Base-by-base conservation (phyloP, 2,888 invertebrate species). In the Melanostoma scalare region DNA sequence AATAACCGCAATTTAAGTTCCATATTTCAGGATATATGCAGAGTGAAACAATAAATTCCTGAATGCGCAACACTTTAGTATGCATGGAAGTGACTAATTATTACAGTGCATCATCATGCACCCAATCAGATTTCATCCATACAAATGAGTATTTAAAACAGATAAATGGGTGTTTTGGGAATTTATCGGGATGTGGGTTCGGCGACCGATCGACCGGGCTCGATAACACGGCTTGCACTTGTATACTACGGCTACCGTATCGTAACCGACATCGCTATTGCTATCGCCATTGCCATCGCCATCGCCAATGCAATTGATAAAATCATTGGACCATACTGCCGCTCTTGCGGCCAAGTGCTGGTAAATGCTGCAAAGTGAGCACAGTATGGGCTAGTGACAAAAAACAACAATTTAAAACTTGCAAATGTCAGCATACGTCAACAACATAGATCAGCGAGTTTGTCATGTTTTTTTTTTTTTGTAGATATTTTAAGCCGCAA, bases 41-140 rank as follows among this genome's bases (percentile, higher is more conserved):
- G n/a, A 60, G 53, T 35, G 20, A 55, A 20, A 60, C 63, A 68
- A 68, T 69, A 73, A 73, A 67, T 48, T 60, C 35, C 40, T 35
- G 52, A 40, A 53, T 48, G 10, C 9, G 46, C 36, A 69, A 68
- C 73, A 73, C 82, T 82, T 82, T 72, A 82, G 53, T 58, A 82
- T 72, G 67, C 63, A 82, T 69, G 73, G 55, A 63, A 77, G 81
- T 77, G 82, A 82, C 72, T 82, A 72, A 82, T 77, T 77, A 82
- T 69, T 76, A 68, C 76, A 72, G 55, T 67, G 55, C 60, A 76
- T 76, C 71, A 75, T 71, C 68, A 60, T 55, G 38, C 63, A 75
- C 67, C 61, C 74, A 74, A 71, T 78, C 58, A 60, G 67, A 60
- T 74, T 36, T 31, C 72, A 65, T 79, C 61, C 65, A 79, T 79